Percentiles rank a stretch among this genome's conserved stretches.
Evolutionary conservation across 2,888 invertebrate species (phyloP).

Genomic region (Eurytoma californica): DNA sequence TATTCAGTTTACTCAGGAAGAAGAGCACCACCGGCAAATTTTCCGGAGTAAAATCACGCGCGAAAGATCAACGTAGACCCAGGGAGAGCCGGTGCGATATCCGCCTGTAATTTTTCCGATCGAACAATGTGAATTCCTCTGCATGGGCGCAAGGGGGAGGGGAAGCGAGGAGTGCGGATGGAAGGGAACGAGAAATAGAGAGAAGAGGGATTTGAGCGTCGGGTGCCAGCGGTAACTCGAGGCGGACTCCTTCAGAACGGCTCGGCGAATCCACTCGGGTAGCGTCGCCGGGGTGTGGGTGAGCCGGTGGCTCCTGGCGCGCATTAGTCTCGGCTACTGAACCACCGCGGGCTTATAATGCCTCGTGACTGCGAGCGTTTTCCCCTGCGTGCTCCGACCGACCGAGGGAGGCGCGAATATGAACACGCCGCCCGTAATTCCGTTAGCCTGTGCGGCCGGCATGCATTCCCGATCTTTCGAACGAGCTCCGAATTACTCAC

Average conservation of each 20-base stretch:
- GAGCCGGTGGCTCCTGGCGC: background rate
- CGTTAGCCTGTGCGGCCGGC: too few relatives aligned
- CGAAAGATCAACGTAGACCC: too few relatives aligned
- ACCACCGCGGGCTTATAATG: conserved; percentile 33
- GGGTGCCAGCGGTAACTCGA: conserved; percentile 10
- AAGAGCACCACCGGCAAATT: too few relatives aligned
- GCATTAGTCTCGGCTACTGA: conserved; percentile 42
- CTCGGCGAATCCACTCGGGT: conserved; percentile 19
- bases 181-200: conserved; percentile 4
- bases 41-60: too few relatives aligned
- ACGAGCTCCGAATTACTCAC: too few relatives aligned
- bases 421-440: too few relatives aligned
- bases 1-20: too few relatives aligned
- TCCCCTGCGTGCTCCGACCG: too few relatives aligned
- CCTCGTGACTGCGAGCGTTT: conserved; percentile 23
- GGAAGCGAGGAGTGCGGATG: too few relatives aligned
- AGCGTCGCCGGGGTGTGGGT: background rate
- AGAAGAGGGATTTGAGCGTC: background rate
- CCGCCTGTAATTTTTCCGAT: background rate
- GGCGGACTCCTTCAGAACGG: conserved; percentile 29
- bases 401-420: too few relatives aligned
- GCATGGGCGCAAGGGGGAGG: background rate
- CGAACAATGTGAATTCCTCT: background rate
- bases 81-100: too few relatives aligned
- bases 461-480: too few relatives aligned